Conservation (phyloP, 2,888 invertebrate genomes). For the Drosophila conformis region DNA sequence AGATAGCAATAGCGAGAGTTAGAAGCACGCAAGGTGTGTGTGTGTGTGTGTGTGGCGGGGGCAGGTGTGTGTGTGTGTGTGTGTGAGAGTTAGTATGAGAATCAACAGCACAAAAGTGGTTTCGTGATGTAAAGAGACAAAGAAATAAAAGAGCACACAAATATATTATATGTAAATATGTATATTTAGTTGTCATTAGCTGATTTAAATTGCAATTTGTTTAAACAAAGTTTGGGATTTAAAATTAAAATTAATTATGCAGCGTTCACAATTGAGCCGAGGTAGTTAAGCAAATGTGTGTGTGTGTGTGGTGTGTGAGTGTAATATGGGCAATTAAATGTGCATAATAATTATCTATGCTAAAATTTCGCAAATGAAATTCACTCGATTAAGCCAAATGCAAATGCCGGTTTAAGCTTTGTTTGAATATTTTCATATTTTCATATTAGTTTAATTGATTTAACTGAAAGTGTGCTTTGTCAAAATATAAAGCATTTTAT, state of each 20-base stretch:
- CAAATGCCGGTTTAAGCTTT: slow-evolving; percentile 3
- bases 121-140: slow-evolving; percentile 77
- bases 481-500: neutral
- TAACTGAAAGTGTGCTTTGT: neutral
- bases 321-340: slow-evolving; percentile 15
- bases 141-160: slow-evolving; percentile 74
- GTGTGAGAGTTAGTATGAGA: slow-evolving; percentile 32
- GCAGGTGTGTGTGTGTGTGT: slow-evolving; percentile 16
- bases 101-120: slow-evolving; percentile 63
- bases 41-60: neutral
- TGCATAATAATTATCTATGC: slow-evolving; percentile 2
- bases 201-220: slow-evolving; percentile 39
- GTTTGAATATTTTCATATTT: slow-evolving; percentile 1
- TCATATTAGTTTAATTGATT: neutral
- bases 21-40: slow-evolving; percentile 36
- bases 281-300: slow-evolving; percentile 8
- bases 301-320: slow-evolving; percentile 5
- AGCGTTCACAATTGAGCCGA: slow-evolving; percentile 6
- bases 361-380: no score
- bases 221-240: slow-evolving; percentile 11
- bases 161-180: slow-evolving; percentile 19
- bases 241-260: slow-evolving; percentile 10
- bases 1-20: slow-evolving; percentile 33
- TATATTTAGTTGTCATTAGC: slow-evolving; percentile 61
- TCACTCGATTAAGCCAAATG: neutral